A percentile compares a stretch with the other conserved stretches of the same genome.
Conservation (phyloP, 2,888 invertebrate genomes). For the Nasonia oneida region DNA sequence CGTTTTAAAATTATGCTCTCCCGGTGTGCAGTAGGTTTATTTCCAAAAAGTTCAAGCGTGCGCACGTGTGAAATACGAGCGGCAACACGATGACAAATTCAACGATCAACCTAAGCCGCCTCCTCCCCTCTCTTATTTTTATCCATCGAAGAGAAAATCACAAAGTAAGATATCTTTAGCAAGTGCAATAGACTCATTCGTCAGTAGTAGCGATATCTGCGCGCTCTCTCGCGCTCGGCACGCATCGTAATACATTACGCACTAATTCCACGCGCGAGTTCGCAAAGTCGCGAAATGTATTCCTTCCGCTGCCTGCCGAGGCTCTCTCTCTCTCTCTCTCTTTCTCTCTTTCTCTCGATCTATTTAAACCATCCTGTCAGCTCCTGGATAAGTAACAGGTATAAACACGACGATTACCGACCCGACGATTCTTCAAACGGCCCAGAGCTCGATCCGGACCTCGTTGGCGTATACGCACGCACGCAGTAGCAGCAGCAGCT, state of each 20-base stretch:
- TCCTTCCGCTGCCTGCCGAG: slow-evolving; percentile 63
- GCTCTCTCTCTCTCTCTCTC: background rate
- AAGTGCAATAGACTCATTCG: slow-evolving; percentile 57
- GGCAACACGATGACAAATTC: slow-evolving; percentile 44
- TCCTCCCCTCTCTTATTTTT: slow-evolving; percentile 48
- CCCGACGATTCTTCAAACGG: slow-evolving; percentile 65
- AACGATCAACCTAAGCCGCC: slow-evolving; percentile 51
- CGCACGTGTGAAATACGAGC: slow-evolving; percentile 43
- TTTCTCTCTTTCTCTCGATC: slow-evolving; percentile 47
- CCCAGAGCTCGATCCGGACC: slow-evolving; percentile 48
- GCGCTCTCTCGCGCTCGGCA: background rate
- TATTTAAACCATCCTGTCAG: slow-evolving; percentile 66
- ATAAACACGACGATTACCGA: slow-evolving; percentile 67
- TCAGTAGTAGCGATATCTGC: slow-evolving; percentile 47
- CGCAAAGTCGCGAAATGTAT: slow-evolving; percentile 64
- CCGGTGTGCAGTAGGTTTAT: background rate
- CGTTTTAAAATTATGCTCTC: slow-evolving; percentile 17
- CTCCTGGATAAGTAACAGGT: slow-evolving; percentile 68
- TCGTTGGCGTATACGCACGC: background rate
- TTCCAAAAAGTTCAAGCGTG: slow-evolving; percentile 16
- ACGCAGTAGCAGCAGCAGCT: slow-evolving; percentile 13
- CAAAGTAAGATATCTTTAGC: slow-evolving; percentile 62
- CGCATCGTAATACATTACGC: slow-evolving; percentile 57
- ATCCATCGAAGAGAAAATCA: slow-evolving; percentile 57
- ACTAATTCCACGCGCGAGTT: slow-evolving; percentile 62